Percentiles rank a stretch among this genome's conserved stretches.
These are phyloP conservation scores for Centrocercus urophasianus DNA, from an alignment of 2,113 vertebrate species.

Conservation along the genomic window DNA sequence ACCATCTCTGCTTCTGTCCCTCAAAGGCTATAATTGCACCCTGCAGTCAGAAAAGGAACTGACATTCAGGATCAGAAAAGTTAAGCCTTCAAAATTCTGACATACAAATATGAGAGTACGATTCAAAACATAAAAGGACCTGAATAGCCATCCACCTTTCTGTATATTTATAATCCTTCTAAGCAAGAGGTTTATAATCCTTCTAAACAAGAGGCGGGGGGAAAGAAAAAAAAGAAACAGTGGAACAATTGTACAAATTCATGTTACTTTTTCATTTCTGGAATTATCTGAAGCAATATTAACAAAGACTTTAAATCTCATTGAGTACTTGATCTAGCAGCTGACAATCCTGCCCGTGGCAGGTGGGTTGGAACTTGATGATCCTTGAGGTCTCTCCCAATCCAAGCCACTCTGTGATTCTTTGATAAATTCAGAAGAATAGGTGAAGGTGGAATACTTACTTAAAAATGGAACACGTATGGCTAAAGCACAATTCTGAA, in stretches of 20 bases:
- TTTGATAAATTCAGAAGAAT: neutral
- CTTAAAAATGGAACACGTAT: neutral
- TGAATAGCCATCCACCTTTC: slow-evolving; percentile 2
- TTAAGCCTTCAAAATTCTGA: slow-evolving; percentile 32
- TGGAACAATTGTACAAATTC: slow-evolving; percentile 12
- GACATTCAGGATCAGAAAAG: slow-evolving; percentile 25
- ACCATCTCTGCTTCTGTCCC: neutral
- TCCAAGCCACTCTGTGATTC: no score
- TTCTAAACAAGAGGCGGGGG: neutral
- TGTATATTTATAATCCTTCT: slow-evolving; percentile 29
- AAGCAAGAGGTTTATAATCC: slow-evolving; percentile 6
- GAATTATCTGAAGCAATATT: slow-evolving; percentile 28
- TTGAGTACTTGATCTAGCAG: no score
- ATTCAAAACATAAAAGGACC: slow-evolving; percentile 21
- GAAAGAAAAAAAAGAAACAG: neutral
- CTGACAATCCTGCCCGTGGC: no score
- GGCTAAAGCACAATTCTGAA: neutral
- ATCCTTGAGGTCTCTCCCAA: no score
- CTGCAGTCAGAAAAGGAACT: slow-evolving; percentile 18
- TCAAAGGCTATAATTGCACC: neutral
- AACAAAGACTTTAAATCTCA: neutral
- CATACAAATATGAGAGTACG: slow-evolving; percentile 30
- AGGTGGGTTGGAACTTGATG: no score
- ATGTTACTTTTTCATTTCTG: slow-evolving; percentile 38
- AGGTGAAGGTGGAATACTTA: neutral